Conservation (phyloP, 2,797 vertebrate genomes). For the Arrhamphus sclerolepis region DNA sequence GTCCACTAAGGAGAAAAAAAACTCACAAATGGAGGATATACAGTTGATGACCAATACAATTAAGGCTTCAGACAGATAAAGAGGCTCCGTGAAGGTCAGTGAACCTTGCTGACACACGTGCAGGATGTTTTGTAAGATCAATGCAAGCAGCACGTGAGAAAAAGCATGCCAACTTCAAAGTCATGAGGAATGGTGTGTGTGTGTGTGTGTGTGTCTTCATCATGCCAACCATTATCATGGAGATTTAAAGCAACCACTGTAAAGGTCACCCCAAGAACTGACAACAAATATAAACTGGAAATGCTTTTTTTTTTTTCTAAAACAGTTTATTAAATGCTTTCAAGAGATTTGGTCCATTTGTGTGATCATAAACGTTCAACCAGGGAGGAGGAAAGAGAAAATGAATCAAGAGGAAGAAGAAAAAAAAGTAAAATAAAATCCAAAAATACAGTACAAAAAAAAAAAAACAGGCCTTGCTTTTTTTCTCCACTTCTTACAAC, state of each 20-base stretch:
- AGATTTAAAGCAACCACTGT: not conserved
- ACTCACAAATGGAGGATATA: too few relatives aligned
- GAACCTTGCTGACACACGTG: conserved; percentile 11
- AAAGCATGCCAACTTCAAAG: not conserved
- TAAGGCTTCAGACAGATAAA: not conserved
- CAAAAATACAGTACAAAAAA: conserved; percentile 83
- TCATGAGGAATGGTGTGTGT: too few relatives aligned
- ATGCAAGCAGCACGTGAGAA: not conserved
- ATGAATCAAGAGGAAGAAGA: conserved; percentile 57
- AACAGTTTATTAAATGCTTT: conserved; percentile 86
- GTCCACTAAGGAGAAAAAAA: too few relatives aligned
- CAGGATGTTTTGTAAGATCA: not conserved
- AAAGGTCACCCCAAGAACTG: not conserved
- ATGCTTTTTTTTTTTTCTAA: conserved; percentile 60
- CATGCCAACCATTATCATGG: not conserved
- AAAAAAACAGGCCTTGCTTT: conserved; percentile 77
- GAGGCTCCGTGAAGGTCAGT: too few relatives aligned
- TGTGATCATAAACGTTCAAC: conserved; percentile 79
- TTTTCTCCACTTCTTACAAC: conserved; percentile 60
- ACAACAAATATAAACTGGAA: not conserved
- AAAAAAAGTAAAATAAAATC: conserved; percentile 46
- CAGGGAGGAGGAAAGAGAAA: conserved; percentile 76
- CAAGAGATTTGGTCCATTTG: conserved; percentile 86
- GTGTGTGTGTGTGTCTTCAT: too few relatives aligned
- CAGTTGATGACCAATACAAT: too few relatives aligned